phyloP scores from a whole-genome alignment of 2,113 vertebrate species.

The Colistium nudipinnis region DNA sequence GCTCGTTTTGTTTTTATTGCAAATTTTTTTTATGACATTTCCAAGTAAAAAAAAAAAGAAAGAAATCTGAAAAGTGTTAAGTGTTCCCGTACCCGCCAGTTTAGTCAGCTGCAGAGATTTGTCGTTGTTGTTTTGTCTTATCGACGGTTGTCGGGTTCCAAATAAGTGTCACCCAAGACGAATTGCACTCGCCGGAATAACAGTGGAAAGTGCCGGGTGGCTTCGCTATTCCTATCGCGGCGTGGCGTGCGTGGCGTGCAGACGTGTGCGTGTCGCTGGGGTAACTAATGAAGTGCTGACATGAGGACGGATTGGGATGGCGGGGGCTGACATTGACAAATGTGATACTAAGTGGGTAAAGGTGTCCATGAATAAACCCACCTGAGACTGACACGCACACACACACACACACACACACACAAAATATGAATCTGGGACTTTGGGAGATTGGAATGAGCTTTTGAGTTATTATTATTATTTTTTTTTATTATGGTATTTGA shows the following conservation, averaged over 20 bases:
- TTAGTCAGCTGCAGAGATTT: not conserved
- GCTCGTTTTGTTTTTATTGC: not conserved
- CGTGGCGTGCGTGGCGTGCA: constrained; percentile 20
- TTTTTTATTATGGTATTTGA: too few relatives aligned
- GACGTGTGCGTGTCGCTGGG: constrained; percentile 19
- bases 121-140: constrained; percentile 12
- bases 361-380: constrained; percentile 79
- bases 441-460: too few relatives aligned
- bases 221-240: constrained; percentile 17
- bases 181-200: constrained; percentile 18
- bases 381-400: constrained; percentile 13
- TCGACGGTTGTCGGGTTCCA: constrained; percentile 19
- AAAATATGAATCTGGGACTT: too few relatives aligned
- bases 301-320: constrained; percentile 71
- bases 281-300: constrained; percentile 82
- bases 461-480: too few relatives aligned
- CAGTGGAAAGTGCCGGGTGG: constrained; percentile 1
- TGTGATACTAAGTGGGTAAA: constrained; percentile 76
- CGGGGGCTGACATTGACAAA: constrained; percentile 77
- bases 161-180: constrained; percentile 11
- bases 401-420: not conserved
- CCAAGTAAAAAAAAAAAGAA: too few relatives aligned
- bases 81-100: not conserved
- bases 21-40: not conserved
- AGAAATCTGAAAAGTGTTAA: not conserved